These are phyloP conservation scores for Synergus gifuensis DNA, from an alignment of 2,888 invertebrate genomes.

Conservation along the genomic window DNA sequence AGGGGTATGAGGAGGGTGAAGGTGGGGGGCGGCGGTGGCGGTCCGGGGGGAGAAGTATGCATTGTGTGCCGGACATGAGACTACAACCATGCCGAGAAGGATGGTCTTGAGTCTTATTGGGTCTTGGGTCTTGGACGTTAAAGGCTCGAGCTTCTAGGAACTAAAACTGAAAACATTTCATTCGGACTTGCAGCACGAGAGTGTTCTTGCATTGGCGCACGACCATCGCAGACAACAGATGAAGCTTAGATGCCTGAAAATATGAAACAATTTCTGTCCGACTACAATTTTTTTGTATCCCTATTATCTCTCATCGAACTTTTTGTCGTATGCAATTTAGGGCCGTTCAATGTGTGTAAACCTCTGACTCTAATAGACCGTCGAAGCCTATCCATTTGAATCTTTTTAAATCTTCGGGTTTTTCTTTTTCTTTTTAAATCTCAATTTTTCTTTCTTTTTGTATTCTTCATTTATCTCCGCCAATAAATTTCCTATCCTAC, in stretches of 20 bases:
- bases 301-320: neutral
- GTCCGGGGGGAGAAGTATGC: constrained; percentile 32
- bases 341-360: too few species aligned
- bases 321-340: neutral
- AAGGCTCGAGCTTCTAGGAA: neutral
- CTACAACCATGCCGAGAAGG: neutral
- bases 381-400: too few species aligned
- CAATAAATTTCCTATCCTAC: too few species aligned
- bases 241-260: neutral
- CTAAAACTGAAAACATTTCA: neutral
- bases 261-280: neutral
- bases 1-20: neutral
- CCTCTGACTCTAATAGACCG: too few species aligned
- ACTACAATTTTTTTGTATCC: too few species aligned
- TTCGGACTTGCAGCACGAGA: neutral
- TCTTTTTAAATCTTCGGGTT: too few species aligned
- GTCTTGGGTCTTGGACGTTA: neutral
- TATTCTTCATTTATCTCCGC: too few species aligned
- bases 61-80: constrained; percentile 42
- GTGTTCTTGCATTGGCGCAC: neutral
- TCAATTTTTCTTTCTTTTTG: too few species aligned
- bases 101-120: neutral
- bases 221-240: neutral
- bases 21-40: too few species aligned
- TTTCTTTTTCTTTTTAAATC: too few species aligned